phyloP scores from a whole-genome alignment of 2,797 vertebrate genomes.

The Urosaurus nigricauda region DNA sequence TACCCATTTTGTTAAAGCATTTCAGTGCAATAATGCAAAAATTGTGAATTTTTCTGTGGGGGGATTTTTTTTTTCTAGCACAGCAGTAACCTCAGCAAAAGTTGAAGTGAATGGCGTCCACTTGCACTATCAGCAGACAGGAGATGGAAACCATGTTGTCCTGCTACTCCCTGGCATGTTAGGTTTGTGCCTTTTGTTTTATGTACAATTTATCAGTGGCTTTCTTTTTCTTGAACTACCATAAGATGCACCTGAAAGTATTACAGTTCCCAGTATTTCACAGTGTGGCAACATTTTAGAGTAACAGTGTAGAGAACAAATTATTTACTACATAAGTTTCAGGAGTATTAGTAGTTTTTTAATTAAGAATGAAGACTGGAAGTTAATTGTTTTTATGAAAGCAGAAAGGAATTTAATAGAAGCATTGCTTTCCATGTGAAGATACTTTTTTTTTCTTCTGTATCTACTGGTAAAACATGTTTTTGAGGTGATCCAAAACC shows the following conservation, averaged over 20 bases:
- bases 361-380: background rate
- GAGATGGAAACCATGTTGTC: conserved; percentile 84
- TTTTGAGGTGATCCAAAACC: background rate
- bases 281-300: background rate
- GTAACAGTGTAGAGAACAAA: background rate
- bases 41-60: conserved; percentile 26
- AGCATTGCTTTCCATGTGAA: background rate
- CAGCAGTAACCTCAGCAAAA: conserved; percentile 78
- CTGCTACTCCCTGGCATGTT: conserved; percentile 91
- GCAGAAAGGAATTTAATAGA: background rate
- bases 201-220: conserved; percentile 18
- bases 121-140: conserved; percentile 87
- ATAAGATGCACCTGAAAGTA: background rate
- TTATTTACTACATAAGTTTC: background rate
- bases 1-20: conserved; percentile 12
- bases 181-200: conserved; percentile 77
- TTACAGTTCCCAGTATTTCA: background rate
- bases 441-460: background rate
- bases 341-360: background rate
- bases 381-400: background rate
- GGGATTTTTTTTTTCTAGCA: conserved; percentile 75
- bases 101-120: conserved; percentile 86
- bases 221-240: background rate
- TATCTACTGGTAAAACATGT: background rate
- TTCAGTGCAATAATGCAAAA: background rate